Evolutionary conservation across 2,888 invertebrate genomes (phyloP), one percentile per base, ranked within the genome.

Genomic region (Andrena flavipes): DNA sequence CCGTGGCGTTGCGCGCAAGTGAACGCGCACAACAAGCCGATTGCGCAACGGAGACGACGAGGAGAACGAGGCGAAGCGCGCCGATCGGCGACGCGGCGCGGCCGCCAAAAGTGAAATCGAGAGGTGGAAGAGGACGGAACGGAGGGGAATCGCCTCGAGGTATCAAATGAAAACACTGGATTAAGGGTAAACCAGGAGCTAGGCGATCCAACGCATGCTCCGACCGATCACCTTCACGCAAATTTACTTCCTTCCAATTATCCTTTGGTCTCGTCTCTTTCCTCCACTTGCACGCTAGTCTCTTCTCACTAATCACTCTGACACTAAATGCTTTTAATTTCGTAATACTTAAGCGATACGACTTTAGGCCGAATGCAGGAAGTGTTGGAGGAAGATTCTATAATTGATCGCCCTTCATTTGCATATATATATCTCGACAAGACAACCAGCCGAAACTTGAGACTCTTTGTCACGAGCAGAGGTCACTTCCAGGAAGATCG

Each of bases 101-200:
- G 89, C 90, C 91, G 90, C 88, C 89, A 90, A 91, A 91, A 91
- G 91, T 90, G 91, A 91, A 91, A 91, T 91, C 88, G 88, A 88
- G 87, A 88, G 87, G 82, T 87, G 82, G 88, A 88, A 81, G 84
- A 79, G 88, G 87, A 87, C 82, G 85, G 86, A 86, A 30, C 68
- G 63, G 63, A 73, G 84, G 81, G 82, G 80, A 76, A 79, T 82
- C 80, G 60, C 74, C 75, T 67, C 71, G 49, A 64, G 78, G 64
- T 75, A 73, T 80, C 77, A 62, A 76, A 76, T 79, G 76, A 84
- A 88, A 87, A 81, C 84, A 83, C 76, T 73, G 81, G 86, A 84
- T 76, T 76, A 84, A 75, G 82, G 69, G 80, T 77, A 60, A 59
- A 48, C 48, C 23, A 16, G 30, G 64, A 65, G 64, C 62, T 65